phyloP scores from a whole-genome alignment of 2,797 vertebrate species.

The Pangasius krempfi region DNA sequence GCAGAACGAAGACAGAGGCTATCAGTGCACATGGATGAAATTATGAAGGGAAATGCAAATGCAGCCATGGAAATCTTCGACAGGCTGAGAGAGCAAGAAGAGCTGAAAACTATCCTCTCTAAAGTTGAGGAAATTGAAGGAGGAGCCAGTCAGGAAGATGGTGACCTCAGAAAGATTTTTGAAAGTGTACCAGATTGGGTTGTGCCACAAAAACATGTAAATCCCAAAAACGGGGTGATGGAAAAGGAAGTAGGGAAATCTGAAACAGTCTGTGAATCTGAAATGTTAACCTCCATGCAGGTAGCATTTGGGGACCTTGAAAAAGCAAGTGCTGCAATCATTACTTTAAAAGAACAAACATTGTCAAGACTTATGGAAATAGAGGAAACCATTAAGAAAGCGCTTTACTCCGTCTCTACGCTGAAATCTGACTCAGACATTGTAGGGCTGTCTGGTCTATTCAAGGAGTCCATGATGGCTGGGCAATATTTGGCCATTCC shows the following conservation, averaged over 20 bases:
- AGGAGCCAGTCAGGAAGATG: constrained; percentile 79
- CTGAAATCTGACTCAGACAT: constrained; percentile 89
- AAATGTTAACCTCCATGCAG: constrained; percentile 78
- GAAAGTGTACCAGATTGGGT: constrained; percentile 84
- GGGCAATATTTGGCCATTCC: constrained; percentile 65
- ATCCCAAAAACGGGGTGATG: constrained; percentile 53
- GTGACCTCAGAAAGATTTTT: constrained; percentile 80
- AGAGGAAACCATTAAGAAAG: constrained; percentile 90
- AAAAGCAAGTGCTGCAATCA: constrained; percentile 87
- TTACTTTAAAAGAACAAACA: constrained; percentile 90
- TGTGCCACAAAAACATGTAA: constrained; percentile 63
- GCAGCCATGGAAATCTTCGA: constrained; percentile 85
- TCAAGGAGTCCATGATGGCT: constrained; percentile 83
- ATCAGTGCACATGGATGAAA: constrained; percentile 90
- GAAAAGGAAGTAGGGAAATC: constrained; percentile 59
- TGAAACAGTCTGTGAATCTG: constrained; percentile 59
- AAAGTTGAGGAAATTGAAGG: constrained; percentile 86
- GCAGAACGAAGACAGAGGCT: constrained; percentile 82
- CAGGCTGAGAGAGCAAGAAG: constrained; percentile 82
- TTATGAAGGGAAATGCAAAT: constrained; percentile 84
- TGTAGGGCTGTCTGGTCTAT: constrained; percentile 80
- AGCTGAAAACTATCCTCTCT: constrained; percentile 84
- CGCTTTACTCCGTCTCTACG: constrained; percentile 88
- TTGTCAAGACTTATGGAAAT: constrained; percentile 89
- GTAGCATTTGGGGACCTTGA: constrained; percentile 89